Conservation (phyloP, 2,113 vertebrate genomes). For the Ophiodon elongatus region DNA sequence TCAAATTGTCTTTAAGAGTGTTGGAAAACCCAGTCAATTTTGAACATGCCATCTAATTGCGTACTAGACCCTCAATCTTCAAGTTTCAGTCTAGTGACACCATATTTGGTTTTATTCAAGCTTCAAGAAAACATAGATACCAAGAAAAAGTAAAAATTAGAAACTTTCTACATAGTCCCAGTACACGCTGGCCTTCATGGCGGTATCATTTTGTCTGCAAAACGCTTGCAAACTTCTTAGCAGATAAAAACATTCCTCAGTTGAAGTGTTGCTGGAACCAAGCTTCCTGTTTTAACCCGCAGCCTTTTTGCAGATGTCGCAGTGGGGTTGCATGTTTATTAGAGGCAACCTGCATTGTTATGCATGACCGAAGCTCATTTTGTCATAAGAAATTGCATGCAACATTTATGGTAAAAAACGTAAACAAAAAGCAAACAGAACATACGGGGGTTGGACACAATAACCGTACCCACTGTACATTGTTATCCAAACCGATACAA, state of each 20-base stretch:
- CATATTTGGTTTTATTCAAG: slow-evolving; percentile 8
- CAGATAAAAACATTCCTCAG: slow-evolving; percentile 17
- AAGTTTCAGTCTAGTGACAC: slow-evolving; percentile 6
- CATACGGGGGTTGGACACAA: slow-evolving; percentile 31
- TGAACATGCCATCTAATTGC: background rate
- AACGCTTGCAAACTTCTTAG: slow-evolving; percentile 36
- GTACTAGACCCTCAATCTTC: background rate
- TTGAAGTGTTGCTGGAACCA: slow-evolving; percentile 25
- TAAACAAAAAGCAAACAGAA: background rate
- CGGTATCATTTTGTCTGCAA: slow-evolving; percentile 42
- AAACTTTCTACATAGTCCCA: background rate
- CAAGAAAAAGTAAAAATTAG: background rate
- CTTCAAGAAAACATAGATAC: background rate
- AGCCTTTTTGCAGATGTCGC: slow-evolving; percentile 23
- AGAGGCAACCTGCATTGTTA: slow-evolving; percentile 15
- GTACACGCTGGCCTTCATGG: slow-evolving; percentile 6
- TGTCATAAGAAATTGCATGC: slow-evolving; percentile 34
- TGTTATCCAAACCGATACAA: slow-evolving; percentile 5
- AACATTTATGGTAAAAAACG: slow-evolving; percentile 11
- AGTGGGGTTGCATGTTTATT: slow-evolving; percentile 30
- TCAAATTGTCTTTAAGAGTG: background rate
- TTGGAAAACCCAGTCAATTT: background rate
- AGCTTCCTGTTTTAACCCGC: slow-evolving; percentile 23
- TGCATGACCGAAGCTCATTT: slow-evolving; percentile 45
- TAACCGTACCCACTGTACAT: slow-evolving; percentile 9